Conservation (phyloP, 2,797 vertebrate species). For the Chaunax sp. region DNA sequence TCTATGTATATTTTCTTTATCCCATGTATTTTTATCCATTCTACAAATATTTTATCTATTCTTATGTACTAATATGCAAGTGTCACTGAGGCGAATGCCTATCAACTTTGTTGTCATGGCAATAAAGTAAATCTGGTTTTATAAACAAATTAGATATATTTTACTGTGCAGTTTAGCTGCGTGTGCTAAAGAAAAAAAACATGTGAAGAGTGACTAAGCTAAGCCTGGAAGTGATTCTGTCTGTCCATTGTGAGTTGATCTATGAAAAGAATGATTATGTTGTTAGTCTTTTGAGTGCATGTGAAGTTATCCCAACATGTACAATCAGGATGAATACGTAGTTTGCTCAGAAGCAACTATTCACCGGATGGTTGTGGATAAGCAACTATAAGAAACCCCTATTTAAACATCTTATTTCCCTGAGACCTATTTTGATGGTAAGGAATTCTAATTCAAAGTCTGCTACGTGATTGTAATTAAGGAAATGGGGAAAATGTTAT, state of each 20-base stretch:
- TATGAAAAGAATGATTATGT: constrained; percentile 10
- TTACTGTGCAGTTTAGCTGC: not conserved
- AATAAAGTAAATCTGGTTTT: too few relatives aligned
- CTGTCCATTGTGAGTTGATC: not conserved
- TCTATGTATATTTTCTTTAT: too few relatives aligned
- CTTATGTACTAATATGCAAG: too few relatives aligned
- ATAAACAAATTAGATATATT: not conserved
- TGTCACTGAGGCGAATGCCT: too few relatives aligned
- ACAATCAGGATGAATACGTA: not conserved
- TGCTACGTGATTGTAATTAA: not conserved
- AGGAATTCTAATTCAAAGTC: not conserved
- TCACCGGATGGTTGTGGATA: not conserved
- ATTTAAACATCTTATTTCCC: not conserved
- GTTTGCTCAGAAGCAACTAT: not conserved
- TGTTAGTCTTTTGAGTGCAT: constrained; percentile 4
- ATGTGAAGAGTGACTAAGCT: constrained; percentile 1
- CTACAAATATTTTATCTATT: too few relatives aligned
- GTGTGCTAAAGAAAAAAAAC: not conserved
- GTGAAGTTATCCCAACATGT: constrained; percentile 4
- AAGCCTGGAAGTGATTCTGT: not conserved
- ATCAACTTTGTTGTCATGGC: too few relatives aligned
- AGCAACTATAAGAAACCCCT: not conserved
- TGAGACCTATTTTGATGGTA: not conserved
- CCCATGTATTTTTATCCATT: too few relatives aligned
- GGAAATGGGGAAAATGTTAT: not conserved